Conservation (phyloP, 2,888 invertebrate species). For the Microctonus aethiopoides region DNA sequence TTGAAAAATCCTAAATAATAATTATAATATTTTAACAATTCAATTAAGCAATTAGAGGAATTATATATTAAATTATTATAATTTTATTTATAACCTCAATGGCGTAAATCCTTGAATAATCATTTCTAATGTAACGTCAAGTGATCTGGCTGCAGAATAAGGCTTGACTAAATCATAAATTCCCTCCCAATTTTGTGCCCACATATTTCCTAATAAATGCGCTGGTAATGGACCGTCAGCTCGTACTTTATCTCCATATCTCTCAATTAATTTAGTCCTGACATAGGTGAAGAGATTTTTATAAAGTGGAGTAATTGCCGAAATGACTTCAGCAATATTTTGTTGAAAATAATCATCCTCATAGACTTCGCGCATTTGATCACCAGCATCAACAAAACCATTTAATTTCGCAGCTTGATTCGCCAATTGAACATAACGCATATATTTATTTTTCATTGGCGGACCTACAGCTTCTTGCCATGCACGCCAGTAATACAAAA, state of each 20-base stretch:
- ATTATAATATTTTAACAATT: background rate
- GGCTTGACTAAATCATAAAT: slow-evolving; percentile 81
- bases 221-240: slow-evolving; percentile 85
- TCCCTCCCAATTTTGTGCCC: slow-evolving; percentile 86
- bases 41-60: background rate
- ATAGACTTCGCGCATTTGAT: slow-evolving; percentile 81
- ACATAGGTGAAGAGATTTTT: slow-evolving; percentile 87
- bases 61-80: background rate
- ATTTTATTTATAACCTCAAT: slow-evolving; percentile 69
- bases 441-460: slow-evolving; percentile 79
- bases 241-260: slow-evolving; percentile 74
- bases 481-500: slow-evolving; percentile 82
- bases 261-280: slow-evolving; percentile 73
- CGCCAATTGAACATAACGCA: slow-evolving; percentile 81
- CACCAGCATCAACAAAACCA: slow-evolving; percentile 83
- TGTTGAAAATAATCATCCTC: slow-evolving; percentile 77
- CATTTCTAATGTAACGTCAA: slow-evolving; percentile 85
- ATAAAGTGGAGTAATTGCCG: slow-evolving; percentile 74
- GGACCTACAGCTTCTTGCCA: slow-evolving; percentile 86
- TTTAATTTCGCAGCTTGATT: slow-evolving; percentile 82
- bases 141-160: slow-evolving; percentile 75
- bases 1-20: slow-evolving; percentile 77
- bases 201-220: slow-evolving; percentile 86
- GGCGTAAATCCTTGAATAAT: slow-evolving; percentile 79
- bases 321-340: slow-evolving; percentile 69